Evolutionary conservation across 1,140 invertebrate species (phyloP).

Genomic region (Triops cancriformis): DNA sequence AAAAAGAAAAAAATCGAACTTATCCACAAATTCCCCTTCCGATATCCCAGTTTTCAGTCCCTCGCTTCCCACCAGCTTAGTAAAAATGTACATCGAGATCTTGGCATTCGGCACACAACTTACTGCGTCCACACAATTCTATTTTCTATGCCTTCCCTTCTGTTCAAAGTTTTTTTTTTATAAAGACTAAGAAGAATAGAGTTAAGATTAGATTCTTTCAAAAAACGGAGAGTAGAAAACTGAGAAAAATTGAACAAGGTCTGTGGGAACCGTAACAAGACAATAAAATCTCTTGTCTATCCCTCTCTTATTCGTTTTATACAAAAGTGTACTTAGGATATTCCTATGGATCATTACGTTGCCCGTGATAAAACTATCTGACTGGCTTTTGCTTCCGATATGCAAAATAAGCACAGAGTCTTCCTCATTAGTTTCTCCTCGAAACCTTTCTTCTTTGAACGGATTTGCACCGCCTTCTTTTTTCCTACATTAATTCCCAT

Average conservation of each 20-base stretch:
- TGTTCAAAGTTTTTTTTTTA: neutral
- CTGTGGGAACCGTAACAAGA: neutral
- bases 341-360: too few relatives aligned
- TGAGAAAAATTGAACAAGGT: neutral
- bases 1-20: neutral
- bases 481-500: too few relatives aligned
- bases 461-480: too few relatives aligned
- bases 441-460: too few relatives aligned
- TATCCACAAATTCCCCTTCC: neutral
- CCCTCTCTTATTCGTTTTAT: too few relatives aligned
- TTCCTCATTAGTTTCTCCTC: neutral
- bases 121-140: neutral
- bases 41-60: neutral
- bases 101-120: slow-evolving; percentile 2
- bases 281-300: neutral
- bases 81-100: slow-evolving; percentile 11
- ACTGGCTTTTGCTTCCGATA: neutral
- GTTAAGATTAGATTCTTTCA: neutral
- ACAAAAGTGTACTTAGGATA: too few relatives aligned
- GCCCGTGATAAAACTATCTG: neutral
- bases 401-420: neutral
- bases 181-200: neutral
- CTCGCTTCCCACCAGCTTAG: neutral
- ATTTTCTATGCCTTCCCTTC: neutral
- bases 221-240: neutral